Evolutionary conservation across 2,888 invertebrate genomes (phyloP), one percentile per base, ranked within the genome.

Genomic region (Rotaria macrura): DNA sequence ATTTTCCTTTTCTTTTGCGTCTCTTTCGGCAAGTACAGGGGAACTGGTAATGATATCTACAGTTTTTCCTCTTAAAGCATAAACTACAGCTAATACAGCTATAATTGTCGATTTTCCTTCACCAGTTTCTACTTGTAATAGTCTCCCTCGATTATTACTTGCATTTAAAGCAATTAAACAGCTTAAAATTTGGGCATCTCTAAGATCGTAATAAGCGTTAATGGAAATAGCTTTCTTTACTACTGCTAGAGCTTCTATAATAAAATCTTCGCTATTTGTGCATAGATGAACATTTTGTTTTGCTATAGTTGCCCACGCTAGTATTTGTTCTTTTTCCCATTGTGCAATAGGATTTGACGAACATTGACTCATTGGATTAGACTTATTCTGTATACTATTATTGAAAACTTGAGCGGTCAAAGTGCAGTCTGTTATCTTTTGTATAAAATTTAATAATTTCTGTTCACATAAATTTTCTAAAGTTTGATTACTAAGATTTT

Each of bases 61-160:
- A 7, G 10, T 54, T 23, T 57, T 25, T 17, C 43, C 84, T 52
- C 34, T 87, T 14, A 90, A 86, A 5, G 88, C 89, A 85, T 88
- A 88, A 34, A 89, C 87, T 12, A 89, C 88, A 1, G 90, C 89
- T 1, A 89, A 86, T 7, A 89, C 87, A 20, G 89, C 88, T 9
- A 91, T 83, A 43, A 87, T 87, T 17, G 84, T 85, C n/a, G 87
- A 87, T 72, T 87, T 87, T 23, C 87, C 87, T 88, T 91, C 91
- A 1, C 91, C 91, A 17, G 91, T 91, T 49, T 88, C 87, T 17
- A 91, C 88, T 87, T 91, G 89, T 23, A 89, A 87, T 57, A 91
- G 85, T 20, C 87, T 87, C 25, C 88, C 88, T 84, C n/a, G 34
- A 1, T 29, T 10, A 12, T n/a, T 52, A 6, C 55, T 29, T 1